A percentile compares a stretch with the other conserved stretches of the same genome.
Evolutionary conservation across 1,140 invertebrate species (phyloP).

Genomic region (Adoxophyes honmai): DNA sequence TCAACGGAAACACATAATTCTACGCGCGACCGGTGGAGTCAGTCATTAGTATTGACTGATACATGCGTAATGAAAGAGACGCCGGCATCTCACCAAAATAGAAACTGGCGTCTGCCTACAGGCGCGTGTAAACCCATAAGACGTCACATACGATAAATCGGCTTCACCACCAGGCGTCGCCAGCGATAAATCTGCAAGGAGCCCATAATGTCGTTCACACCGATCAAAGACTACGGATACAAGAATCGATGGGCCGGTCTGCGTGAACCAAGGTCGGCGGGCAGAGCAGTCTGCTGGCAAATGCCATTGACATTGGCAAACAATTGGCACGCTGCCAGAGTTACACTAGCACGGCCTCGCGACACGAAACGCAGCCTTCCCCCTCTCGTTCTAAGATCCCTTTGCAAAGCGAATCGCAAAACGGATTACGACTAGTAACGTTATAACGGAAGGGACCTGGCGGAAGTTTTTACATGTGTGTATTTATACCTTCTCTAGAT

Average conservation of each 20-base stretch:
- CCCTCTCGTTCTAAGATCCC: neutral
- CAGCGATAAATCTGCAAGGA: neutral
- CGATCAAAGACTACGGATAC: constrained; percentile 4
- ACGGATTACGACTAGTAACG: no score
- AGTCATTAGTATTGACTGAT: no score
- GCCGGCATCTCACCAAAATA: no score
- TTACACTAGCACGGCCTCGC: constrained; percentile 1
- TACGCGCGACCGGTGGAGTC: no score
- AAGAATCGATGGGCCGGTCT: constrained; percentile 3
- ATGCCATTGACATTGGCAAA: constrained; percentile 55
- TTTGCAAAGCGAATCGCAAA: neutral
- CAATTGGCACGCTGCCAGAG: constrained; percentile 31
- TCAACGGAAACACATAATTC: no score
- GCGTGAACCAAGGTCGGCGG: neutral
- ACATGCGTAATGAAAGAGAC: no score
- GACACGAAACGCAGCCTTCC: constrained; percentile 2
- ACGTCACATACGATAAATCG: no score
- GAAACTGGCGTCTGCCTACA: no score
- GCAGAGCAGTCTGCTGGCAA: constrained; percentile 15
- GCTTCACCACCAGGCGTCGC: no score
- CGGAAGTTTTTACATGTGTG: constrained; percentile 1
- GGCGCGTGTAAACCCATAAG: no score
- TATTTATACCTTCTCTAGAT: neutral
- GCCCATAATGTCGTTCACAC: constrained; percentile 9
- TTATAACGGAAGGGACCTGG: neutral